Evolutionary conservation across 2,797 vertebrate species (phyloP), one percentile per base, ranked within the genome.

Genomic region (Chromis chromis): DNA sequence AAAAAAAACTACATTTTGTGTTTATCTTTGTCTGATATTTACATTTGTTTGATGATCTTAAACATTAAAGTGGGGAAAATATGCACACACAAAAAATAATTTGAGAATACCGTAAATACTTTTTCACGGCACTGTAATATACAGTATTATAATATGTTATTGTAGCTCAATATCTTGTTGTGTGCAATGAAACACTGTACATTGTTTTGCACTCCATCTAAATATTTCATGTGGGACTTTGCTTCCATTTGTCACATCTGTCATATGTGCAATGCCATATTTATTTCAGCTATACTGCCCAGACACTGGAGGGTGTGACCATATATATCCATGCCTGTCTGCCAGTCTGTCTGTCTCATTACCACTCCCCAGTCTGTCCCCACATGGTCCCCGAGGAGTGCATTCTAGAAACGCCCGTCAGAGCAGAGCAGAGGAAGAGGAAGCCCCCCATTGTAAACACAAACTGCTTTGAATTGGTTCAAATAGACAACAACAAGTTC

Each of bases 401-500:
- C 21, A 14, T 87, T 89, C 80, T 84, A 54, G 83, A 86, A 74
- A 91, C 91, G 81, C 93, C 93, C 92, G 78, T 87, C 76, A 79
- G 85, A 65, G 72, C 31, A 22, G 40, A 69, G 85, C 77, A 33
- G 64, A 79, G 88, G 86, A 91, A 87, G 71, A 90, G 91, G 91
- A 94, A 93, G 81, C 80, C 75, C 72, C 72, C 74, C 50, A 67
- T 14, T 90, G 74, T 93, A 90, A 94, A 93, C 91, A 93, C 57
- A 69, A 63, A 86, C 24, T 64, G 65, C 87, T 93, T 92, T 91
- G 76, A 88, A 80, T 64, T 67, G n/a, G 50, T 70, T 81, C 28
- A 78, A 74, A 73, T 61, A 67, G 71, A 53, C 68, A 73, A 77
- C 58, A 62, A 64, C 49, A 76, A 86, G 74, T 64, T 42, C 22